phyloP scores from a whole-genome alignment of 2,797 vertebrate genomes.

The Intellagama lesueurii region DNA sequence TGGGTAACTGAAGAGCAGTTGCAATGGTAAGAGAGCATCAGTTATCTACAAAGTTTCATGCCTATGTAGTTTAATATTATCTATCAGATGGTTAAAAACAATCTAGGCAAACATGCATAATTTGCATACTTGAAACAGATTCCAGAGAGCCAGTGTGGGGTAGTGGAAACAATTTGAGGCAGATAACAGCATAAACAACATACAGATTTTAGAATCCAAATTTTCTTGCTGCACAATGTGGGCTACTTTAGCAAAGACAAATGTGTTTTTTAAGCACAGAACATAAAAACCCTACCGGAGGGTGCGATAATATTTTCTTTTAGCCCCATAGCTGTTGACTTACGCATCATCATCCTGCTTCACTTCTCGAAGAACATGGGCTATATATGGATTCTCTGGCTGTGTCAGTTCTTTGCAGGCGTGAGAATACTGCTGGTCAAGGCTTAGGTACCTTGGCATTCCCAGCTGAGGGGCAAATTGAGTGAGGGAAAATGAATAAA shows the following conservation, averaged over 20 bases:
- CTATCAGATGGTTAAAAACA: neutral
- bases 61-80: neutral
- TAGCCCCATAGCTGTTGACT: slow-evolving; percentile 53
- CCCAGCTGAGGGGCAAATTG: neutral
- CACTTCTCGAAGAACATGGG: slow-evolving; percentile 68
- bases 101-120: neutral
- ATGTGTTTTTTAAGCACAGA: neutral
- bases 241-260: neutral
- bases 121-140: neutral
- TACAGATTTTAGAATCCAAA: neutral
- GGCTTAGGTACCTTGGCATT: slow-evolving; percentile 50
- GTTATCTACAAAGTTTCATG: neutral
- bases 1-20: no score
- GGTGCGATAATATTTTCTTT: neutral
- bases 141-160: neutral
- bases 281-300: neutral
- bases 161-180: no score
- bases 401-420: slow-evolving; percentile 74
- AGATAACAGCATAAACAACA: no score
- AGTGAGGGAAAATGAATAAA: slow-evolving; percentile 45
- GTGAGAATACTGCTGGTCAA: slow-evolving; percentile 71
- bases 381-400: slow-evolving; percentile 76
- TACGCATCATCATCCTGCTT: slow-evolving; percentile 65
- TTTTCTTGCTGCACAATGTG: neutral
- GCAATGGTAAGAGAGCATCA: neutral